Evolutionary conservation across 2,113 vertebrate species (phyloP).

Genomic region (Gymnarchus niloticus): DNA sequence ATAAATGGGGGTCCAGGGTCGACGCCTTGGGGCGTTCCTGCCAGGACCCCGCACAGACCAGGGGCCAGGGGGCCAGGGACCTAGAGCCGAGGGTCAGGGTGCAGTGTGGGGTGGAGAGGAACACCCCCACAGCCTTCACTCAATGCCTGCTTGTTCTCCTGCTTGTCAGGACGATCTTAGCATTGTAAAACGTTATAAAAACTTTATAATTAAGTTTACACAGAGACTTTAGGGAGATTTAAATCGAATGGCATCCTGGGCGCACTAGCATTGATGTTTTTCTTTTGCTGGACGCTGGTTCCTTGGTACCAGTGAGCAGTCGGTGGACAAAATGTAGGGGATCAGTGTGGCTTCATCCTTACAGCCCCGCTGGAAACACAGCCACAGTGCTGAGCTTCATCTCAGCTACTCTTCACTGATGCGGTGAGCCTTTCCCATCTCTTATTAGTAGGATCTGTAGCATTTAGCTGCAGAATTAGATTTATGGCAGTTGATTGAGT

Average conservation of each 20-base stretch:
- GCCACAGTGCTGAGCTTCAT: neutral
- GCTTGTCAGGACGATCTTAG: constrained; percentile 45
- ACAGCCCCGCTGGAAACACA: neutral
- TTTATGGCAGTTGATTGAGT: neutral
- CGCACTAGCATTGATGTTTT: neutral
- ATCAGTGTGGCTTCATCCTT: neutral
- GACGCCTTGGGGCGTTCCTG: constrained; percentile 51
- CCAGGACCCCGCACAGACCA: constrained; percentile 43
- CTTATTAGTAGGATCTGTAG: neutral
- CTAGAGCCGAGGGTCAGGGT: constrained; percentile 76
- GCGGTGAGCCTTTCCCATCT: neutral
- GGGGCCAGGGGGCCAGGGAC: constrained; percentile 62
- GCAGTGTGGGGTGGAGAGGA: constrained; percentile 41
- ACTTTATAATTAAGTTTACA: constrained; percentile 54
- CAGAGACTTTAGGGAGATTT: constrained; percentile 47
- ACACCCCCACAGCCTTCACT: constrained; percentile 65
- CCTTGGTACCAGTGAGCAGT: too few species aligned
- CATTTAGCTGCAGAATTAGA: neutral
- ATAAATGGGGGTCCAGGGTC: constrained; percentile 63
- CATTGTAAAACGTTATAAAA: neutral
- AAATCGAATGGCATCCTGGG: neutral
- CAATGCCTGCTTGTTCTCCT: constrained; percentile 63
- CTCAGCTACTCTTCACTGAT: neutral
- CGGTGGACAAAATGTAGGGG: neutral
- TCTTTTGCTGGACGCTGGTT: neutral